Percentiles rank a stretch among this genome's conserved stretches.
Conservation (phyloP, 1,140 invertebrate species). For the Drosophila murphyi region DNA sequence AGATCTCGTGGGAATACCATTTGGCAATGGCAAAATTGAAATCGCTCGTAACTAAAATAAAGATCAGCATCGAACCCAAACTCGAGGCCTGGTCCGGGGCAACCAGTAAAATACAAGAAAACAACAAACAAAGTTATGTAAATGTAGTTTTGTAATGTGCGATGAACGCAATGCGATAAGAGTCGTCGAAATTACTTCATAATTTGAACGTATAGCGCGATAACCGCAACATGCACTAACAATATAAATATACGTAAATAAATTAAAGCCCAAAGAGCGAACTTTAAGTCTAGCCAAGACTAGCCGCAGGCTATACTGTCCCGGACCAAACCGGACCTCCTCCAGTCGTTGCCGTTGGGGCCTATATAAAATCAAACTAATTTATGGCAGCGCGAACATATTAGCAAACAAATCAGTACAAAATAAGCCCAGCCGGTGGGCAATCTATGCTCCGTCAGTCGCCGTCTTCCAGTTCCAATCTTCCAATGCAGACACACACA, state of each 20-base stretch:
- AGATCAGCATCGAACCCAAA: constrained; percentile 38
- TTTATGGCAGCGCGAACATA: constrained; percentile 81
- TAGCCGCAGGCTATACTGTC: constrained; percentile 43
- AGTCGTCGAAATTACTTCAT: constrained; percentile 72
- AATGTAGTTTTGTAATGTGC: constrained; percentile 81
- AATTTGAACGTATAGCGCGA: constrained; percentile 64
- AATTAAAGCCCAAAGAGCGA: constrained; percentile 20
- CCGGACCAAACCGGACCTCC: constrained; percentile 32
- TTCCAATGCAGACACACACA: constrained; percentile 22
- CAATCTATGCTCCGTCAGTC: constrained; percentile 13
- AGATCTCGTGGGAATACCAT: constrained; percentile 68
- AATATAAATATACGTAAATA: constrained; percentile 56
- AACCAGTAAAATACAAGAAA: neutral
- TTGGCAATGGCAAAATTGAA: constrained; percentile 66
- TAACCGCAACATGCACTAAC: constrained; percentile 59
- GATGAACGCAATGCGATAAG: constrained; percentile 81
- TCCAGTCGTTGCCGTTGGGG: constrained; percentile 38
- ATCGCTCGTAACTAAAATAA: constrained; percentile 56
- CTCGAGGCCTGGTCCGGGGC: neutral
- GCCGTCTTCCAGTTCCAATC: constrained; percentile 8
- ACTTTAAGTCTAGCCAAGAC: constrained; percentile 15
- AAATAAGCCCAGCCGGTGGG: constrained; percentile 66
- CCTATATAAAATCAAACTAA: constrained; percentile 78
- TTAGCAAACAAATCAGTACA: constrained; percentile 83
- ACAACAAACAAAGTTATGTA: constrained; percentile 75